Conservation (phyloP, 2,797 vertebrate genomes). For the Erpetoichthys calabaricus region DNA sequence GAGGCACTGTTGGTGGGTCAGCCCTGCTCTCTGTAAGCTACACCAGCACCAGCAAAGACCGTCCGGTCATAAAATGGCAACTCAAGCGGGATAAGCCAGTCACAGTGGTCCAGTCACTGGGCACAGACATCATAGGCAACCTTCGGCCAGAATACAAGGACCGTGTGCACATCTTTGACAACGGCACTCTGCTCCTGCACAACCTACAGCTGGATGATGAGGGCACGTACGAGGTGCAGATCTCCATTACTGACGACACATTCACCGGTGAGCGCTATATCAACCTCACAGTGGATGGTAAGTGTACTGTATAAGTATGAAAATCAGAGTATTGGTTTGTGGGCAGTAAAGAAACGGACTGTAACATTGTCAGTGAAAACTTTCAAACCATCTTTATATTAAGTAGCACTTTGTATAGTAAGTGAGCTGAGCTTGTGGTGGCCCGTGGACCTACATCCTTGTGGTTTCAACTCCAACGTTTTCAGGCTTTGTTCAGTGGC, state of each 20-base stretch:
- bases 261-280: slow-evolving; percentile 84
- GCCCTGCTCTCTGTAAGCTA: slow-evolving; percentile 85
- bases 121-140: slow-evolving; percentile 83
- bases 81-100: slow-evolving; percentile 76
- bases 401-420: too few relatives aligned
- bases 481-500: too few relatives aligned
- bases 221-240: slow-evolving; percentile 83
- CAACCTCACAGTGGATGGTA: slow-evolving; percentile 88
- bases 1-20: slow-evolving; percentile 67
- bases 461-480: background rate
- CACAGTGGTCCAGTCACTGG: slow-evolving; percentile 87
- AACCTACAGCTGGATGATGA: slow-evolving; percentile 76
- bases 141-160: slow-evolving; percentile 78
- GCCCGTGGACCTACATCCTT: background rate
- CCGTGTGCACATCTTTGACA: slow-evolving; percentile 78
- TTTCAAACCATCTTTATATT: too few relatives aligned
- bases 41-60: slow-evolving; percentile 75
- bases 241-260: slow-evolving; percentile 92
- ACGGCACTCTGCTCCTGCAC: slow-evolving; percentile 80
- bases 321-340: too few relatives aligned
- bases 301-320: slow-evolving; percentile 11
- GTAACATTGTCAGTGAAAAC: background rate
- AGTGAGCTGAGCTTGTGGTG: too few relatives aligned
- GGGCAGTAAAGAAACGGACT: too few relatives aligned
- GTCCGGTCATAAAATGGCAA: slow-evolving; percentile 93